Base-by-base conservation (phyloP, 2,113 vertebrate species). In the Falco punctatus region DNA sequence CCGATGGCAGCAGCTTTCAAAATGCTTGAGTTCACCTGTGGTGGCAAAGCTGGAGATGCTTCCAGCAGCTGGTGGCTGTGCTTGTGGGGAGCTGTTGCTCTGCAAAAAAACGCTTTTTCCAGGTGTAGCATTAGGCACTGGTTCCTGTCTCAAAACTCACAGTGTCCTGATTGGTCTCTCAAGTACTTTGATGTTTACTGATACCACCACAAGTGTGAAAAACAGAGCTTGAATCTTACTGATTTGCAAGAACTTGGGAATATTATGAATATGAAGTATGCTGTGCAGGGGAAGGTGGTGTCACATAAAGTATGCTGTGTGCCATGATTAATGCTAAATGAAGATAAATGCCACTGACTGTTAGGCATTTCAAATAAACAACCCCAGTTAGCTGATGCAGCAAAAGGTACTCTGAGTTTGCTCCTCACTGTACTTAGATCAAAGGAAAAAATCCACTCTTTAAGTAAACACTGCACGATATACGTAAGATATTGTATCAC, bases 401-500 rank as follows among this genome's bases (percentile, higher is more conserved):
- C 17, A 15, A 4, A 49, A 58, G 66, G 65, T 14, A 1, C n/a
- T 19, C 58, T 28, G 75, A 69, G 54, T 46, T 7, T 38, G 19
- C 75, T 70, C 28, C 70, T 71, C 0, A 1, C 67, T 35, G 2
- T 18, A 8, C 35, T 59, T 28, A 48, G 69, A 77, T 33, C 18
- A 18, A 42, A 54, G 49, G 35, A 49, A 62, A 49, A 59, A 44
- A 23, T 69, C 33, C 4, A 8, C 15, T 28, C 54, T 55, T 48
- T 51, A 44, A 18, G 10, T 38, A 35, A 27, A 30, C 12, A 3
- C 35, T 69, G 13, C 51, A 38, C 0, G 4, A 16, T 15, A 7
- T 7, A 15, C 1, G 4, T 27, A 15, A 59, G 20, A 7, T 17
- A 40, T 2, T 15, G 38, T 18, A 49, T 17, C 6, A 0, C 2